phyloP scores from a whole-genome alignment of 2,888 invertebrate genomes.

The Orthonychiurus folsomi region DNA sequence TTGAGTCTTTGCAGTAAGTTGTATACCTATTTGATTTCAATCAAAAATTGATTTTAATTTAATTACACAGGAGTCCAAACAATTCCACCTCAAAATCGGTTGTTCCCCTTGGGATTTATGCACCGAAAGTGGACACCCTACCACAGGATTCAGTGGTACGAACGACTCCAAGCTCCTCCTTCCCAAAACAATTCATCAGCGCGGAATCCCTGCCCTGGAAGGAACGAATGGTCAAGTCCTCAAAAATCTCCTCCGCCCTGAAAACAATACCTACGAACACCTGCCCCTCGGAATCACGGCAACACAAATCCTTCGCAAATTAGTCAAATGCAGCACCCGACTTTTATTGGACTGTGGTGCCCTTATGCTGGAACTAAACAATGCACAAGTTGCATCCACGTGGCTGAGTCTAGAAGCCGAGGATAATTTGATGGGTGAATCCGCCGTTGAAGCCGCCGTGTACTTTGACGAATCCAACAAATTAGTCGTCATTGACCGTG shows the following conservation, averaged over 20 bases:
- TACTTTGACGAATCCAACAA: slow-evolving; percentile 23
- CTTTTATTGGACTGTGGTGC: slow-evolving; percentile 33
- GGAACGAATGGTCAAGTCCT: slow-evolving; percentile 24
- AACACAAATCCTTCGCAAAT: slow-evolving; percentile 15
- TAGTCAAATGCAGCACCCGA: slow-evolving; percentile 12
- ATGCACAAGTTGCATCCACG: slow-evolving; percentile 26
- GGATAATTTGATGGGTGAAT: not conserved
- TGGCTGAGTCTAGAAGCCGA: slow-evolving; percentile 24
- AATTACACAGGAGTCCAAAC: slow-evolving; percentile 18
- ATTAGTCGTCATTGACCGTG: slow-evolving; percentile 16
- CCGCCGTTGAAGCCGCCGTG: slow-evolving; percentile 21
- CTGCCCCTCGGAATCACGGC: slow-evolving; percentile 14
- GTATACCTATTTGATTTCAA: too few relatives aligned
- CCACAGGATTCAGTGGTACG: slow-evolving; percentile 33
- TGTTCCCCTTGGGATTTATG: slow-evolving; percentile 28
- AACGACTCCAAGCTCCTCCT: slow-evolving; percentile 25
- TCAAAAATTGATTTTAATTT: slow-evolving; percentile 1
- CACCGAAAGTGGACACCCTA: slow-evolving; percentile 10
- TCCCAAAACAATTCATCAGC: slow-evolving; percentile 20
- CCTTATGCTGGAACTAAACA: slow-evolving; percentile 25
- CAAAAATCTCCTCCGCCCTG: slow-evolving; percentile 9
- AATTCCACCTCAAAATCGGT: slow-evolving; percentile 23
- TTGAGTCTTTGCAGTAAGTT: too few relatives aligned
- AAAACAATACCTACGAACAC: slow-evolving; percentile 16
- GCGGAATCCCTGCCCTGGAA: slow-evolving; percentile 19